Percentiles rank a stretch among this genome's conserved stretches.
phyloP scores from a whole-genome alignment of 92 coral and sea anemone species.

The Siderastrea radians region DNA sequence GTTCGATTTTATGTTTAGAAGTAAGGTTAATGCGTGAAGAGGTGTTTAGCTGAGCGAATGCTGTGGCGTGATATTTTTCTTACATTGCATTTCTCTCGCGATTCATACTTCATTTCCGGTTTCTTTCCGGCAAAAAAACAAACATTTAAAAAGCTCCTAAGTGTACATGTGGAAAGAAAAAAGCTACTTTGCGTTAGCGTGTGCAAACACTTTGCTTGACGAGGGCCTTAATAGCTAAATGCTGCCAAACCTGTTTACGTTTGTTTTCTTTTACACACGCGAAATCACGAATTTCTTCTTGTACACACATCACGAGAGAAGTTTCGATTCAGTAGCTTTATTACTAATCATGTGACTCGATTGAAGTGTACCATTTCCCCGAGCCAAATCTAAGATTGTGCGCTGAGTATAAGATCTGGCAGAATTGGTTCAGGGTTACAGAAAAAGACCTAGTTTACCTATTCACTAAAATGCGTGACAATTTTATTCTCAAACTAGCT shows the following conservation, averaged over 20 bases:
- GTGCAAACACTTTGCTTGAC: background rate
- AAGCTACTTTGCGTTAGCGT: background rate
- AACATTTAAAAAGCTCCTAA: background rate
- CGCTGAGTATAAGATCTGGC: background rate
- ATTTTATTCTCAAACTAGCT: too few species aligned
- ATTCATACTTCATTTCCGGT: conserved; percentile 21
- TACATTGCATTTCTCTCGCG: background rate
- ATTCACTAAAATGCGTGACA: too few species aligned
- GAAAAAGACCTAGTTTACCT: too few species aligned
- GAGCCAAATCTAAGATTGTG: background rate
- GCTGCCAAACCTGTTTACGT: too few species aligned
- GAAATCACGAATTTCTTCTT: background rate
- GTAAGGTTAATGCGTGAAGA: background rate
- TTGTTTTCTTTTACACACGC: too few species aligned
- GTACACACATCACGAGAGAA: background rate
- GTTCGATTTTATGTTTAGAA: background rate
- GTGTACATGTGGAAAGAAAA: too few species aligned
- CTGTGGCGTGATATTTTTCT: conserved; percentile 1
- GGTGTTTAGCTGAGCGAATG: background rate
- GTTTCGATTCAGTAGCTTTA: background rate
- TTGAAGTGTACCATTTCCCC: background rate
- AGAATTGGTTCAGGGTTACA: too few species aligned
- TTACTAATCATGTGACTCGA: background rate
- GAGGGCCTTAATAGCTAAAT: background rate
- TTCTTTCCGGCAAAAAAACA: background rate